Conservation (phyloP, 2,888 invertebrate species). For the Brachycybe producta region DNA sequence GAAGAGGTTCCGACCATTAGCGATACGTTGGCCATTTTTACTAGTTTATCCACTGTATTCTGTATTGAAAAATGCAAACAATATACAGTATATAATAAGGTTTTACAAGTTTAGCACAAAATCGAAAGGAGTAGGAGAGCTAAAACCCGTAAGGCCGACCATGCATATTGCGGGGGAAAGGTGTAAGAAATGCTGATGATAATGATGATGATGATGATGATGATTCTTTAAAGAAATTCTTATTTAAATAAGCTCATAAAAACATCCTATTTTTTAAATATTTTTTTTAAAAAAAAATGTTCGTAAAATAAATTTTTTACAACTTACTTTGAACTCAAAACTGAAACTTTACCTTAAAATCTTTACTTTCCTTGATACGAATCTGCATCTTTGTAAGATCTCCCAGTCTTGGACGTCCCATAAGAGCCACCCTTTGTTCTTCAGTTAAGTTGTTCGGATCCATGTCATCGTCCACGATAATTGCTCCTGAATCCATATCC, state of each 20-base stretch:
- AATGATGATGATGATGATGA: too few relatives aligned
- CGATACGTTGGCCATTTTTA: constrained; percentile 92
- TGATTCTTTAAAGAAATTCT: too few relatives aligned
- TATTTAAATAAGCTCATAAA: too few relatives aligned
- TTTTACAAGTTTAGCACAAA: too few relatives aligned
- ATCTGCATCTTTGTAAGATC: constrained; percentile 74
- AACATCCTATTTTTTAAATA: too few relatives aligned
- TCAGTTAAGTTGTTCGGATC: constrained; percentile 33
- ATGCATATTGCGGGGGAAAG: too few relatives aligned
- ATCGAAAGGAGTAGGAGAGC: too few relatives aligned
- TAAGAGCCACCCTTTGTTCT: constrained; percentile 70
- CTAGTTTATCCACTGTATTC: constrained; percentile 95
- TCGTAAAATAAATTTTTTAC: too few relatives aligned
- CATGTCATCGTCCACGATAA: constrained; percentile 11
- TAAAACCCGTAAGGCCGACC: too few relatives aligned
- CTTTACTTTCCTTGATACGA: constrained; percentile 91
- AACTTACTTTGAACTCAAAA: too few relatives aligned
- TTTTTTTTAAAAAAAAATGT: too few relatives aligned
- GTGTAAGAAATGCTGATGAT: too few relatives aligned
- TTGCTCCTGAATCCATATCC: constrained; percentile 12
- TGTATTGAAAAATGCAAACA: constrained; percentile 31
- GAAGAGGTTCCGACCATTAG: constrained; percentile 84
- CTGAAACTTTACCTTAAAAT: constrained; percentile 72
- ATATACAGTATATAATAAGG: neutral
- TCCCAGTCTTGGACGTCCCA: constrained; percentile 84